phyloP scores from a whole-genome alignment of 2,113 vertebrate genomes.

The Meriones unguiculatus region DNA sequence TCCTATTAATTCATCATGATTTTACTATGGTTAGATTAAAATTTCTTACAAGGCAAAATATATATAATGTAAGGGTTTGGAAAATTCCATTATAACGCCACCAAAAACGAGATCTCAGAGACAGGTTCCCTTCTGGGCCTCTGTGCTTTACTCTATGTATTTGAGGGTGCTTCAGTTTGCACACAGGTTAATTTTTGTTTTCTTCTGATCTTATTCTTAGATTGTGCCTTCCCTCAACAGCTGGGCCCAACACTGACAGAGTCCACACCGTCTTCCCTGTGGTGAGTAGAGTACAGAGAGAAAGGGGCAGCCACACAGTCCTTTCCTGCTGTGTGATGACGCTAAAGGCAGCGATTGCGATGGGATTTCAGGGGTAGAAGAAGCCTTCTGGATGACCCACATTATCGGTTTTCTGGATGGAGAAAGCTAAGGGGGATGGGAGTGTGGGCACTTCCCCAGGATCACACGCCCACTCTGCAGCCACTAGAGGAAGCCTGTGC shows the following conservation, averaged over 20 bases:
- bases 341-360: neutral
- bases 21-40: conserved; percentile 48
- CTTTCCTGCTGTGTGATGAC: neutral
- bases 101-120: neutral
- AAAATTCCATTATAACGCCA: neutral
- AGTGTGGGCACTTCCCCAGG: neutral
- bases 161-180: neutral
- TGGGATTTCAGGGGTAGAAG: neutral
- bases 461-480: too few species aligned
- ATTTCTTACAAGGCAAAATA: conserved; percentile 2
- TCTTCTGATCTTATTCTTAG: neutral
- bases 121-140: neutral
- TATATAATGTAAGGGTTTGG: neutral
- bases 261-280: neutral
- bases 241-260: neutral
- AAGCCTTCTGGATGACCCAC: neutral
- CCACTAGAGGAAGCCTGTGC: neutral
- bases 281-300: neutral
- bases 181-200: neutral
- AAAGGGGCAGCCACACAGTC: neutral
- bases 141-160: neutral
- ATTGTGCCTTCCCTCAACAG: neutral
- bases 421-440: neutral
- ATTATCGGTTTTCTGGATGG: neutral
- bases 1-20: neutral